Base-by-base conservation (phyloP, 2,113 vertebrate species). In the Phoenicopterus ruber region DNA sequence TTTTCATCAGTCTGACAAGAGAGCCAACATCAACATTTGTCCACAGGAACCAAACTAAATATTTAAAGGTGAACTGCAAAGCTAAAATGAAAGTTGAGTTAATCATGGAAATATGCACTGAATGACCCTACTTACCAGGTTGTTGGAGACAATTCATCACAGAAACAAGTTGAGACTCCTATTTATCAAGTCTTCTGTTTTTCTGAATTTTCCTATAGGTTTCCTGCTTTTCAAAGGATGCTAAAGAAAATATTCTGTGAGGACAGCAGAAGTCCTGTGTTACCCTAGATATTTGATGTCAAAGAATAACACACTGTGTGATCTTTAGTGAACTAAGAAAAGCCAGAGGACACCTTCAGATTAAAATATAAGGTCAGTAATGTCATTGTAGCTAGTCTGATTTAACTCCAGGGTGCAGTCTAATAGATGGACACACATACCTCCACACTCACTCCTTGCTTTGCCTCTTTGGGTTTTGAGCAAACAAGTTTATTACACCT, bases 1-100 rank as follows among this genome's bases (percentile, higher is more conserved):
- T 97, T 97, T 97, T 95, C 96, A 97, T 96, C 94, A 95, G 91
- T 90, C 97, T 83, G 82, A 95, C 78, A 80, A 77, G 66, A 86
- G 91, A 97, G 97, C 97, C 97, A 97, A 97, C 71, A 91, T 96
- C 96, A 97, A 97, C 97, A 97, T 97, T 96, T 96, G 89, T 97
- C 91, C 93, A 61, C 94, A 96, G 93, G 97, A 97, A 97, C 97
- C 93, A 97, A 97, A 93, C 94, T 95, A 97, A 97, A 97, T 97
- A 97, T 97, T 96, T 97, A 96, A 97, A 97, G 96, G 97, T 96
- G 97, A 97, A 96, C 88, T 91, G 87, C 58, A 94, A 93, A 92
- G 80, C 95, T 97, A 66, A 97, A 97, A 97, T 74, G 90, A 97
- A 96, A 96, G 82, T 94, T 96, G 95, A 97, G 93, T 96, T 97